Conservation (phyloP, 1,140 invertebrate species). For the Bombus pascuorum region DNA sequence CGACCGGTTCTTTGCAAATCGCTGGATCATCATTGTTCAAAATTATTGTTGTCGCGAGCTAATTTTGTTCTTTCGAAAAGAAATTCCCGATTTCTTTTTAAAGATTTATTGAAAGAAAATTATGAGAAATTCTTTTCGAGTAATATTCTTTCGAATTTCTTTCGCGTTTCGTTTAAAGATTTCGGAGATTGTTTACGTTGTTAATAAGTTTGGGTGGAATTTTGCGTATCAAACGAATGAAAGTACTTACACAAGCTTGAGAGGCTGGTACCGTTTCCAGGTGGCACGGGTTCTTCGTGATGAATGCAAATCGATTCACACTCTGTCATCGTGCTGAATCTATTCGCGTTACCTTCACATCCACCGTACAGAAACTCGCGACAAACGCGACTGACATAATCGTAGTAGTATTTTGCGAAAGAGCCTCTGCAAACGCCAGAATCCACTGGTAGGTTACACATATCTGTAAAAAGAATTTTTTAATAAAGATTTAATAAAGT, state of each 20-base stretch:
- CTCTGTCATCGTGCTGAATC: conserved; percentile 88
- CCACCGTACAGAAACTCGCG: conserved; percentile 91
- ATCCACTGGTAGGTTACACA: conserved; percentile 85
- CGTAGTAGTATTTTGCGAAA: conserved; percentile 88
- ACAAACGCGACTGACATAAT: conserved; percentile 84
- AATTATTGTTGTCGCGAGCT: not conserved
- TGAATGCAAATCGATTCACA: conserved; percentile 87
- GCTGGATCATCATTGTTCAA: conserved; percentile 71
- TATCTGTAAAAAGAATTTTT: conserved; percentile 78
- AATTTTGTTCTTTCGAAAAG: not conserved
- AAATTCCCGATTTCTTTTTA: not conserved
- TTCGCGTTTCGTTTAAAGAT: not conserved
- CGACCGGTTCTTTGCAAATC: conserved; percentile 86
- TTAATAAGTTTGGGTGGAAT: not conserved
- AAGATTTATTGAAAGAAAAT: not conserved
- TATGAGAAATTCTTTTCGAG: not conserved
- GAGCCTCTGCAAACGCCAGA: conserved; percentile 87
- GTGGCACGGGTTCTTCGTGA: conserved; percentile 79
- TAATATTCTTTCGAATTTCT: not conserved
- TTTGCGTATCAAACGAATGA: not conserved
- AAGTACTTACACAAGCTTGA: conserved; percentile 77
- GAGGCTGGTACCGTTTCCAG: conserved; percentile 77
- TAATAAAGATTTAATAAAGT: not conserved
- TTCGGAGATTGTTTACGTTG: not conserved
- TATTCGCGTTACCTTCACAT: conserved; percentile 93